Evolutionary conservation across 1,140 invertebrate species (phyloP).

Genomic region (Contarinia nasturtii): DNA sequence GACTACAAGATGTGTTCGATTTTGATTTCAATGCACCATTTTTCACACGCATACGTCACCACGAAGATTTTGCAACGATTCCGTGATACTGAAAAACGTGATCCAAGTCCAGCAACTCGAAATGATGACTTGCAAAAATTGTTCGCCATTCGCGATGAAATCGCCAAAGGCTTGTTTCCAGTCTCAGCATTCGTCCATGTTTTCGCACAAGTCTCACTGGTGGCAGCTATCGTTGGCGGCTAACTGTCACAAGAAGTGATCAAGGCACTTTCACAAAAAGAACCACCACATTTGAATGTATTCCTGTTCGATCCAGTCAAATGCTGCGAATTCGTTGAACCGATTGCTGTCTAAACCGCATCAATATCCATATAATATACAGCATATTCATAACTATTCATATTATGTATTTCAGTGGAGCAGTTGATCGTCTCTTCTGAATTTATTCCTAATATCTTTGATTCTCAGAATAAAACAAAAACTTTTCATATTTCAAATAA

Average conservation of each 20-base stretch:
- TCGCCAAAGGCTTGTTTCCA: conserved; percentile 16
- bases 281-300: conserved; percentile 73
- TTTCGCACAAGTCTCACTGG: conserved; percentile 70
- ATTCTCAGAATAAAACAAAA: no score
- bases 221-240: conserved; percentile 83
- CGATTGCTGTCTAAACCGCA: conserved; percentile 7
- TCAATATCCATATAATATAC: no score
- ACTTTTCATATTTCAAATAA: no score
- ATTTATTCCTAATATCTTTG: no score
- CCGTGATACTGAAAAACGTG: conserved; percentile 41
- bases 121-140: conserved; percentile 40
- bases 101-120: conserved; percentile 40
- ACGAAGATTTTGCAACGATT: conserved; percentile 53
- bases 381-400: no score
- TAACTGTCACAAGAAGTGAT: conserved; percentile 89
- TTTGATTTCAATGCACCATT: conserved; percentile 31
- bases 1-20: conserved; percentile 45
- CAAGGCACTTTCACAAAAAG: conserved; percentile 79
- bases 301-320: conserved; percentile 77
- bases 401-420: no score
- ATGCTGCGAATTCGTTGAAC: conserved; percentile 53
- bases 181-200: conserved; percentile 34
- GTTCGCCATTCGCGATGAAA: conserved; percentile 32
- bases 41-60: conserved; percentile 19
- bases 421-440: no score